Evolutionary conservation across 2,797 vertebrate genomes (phyloP), one percentile per base, ranked within the genome.

Genomic region (Morus bassanus): DNA sequence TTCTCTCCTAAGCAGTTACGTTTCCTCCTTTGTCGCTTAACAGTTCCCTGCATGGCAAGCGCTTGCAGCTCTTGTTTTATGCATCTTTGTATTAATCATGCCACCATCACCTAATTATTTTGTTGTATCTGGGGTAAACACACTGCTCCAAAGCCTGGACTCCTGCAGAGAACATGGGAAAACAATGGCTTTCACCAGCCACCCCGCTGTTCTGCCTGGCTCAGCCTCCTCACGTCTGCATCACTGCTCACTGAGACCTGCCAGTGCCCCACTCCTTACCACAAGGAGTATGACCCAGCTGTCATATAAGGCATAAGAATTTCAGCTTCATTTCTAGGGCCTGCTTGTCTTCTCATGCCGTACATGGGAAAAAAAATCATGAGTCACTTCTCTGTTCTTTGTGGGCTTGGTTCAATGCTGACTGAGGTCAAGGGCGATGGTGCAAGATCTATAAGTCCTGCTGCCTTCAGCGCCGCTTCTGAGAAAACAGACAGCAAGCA

Each of bases 301-400:
- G 68, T 92, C 91, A 74, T 85, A 69, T n/a, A 87, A 87, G 75
- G 87, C 64, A 31, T 63, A 90, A 90, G 79, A 93, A 95, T 60
- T 95, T 59, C 57, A 70, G 79, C 41, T 88, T 81, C 60, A 68
- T 92, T 89, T 89, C 75, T 79, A 80, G 48, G 67, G 72, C 68
- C 25, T 89, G 75, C 89, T 93, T 73, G 81, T 89, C 80, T 86
- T 89, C 65, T 84, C 53, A 24, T 46, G 61, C 79, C 45, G 2
- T 83, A 82, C 51, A 76, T 56, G 43, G 56, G 24, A 51, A 51
- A 9, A 53, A 89, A 68, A 46, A 27, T 7, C 45, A 57, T 41
- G 33, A 93, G 41, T 93, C 76, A 77, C 51, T 94, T 57, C n/a
- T 59, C 85, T 83, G 24, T 60, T 92, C 39, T 92, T 48, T 89